A percentile compares a stretch with the other conserved stretches of the same genome.
Conservation (phyloP, 1,140 invertebrate genomes). For the Drosophila guanche region DNA sequence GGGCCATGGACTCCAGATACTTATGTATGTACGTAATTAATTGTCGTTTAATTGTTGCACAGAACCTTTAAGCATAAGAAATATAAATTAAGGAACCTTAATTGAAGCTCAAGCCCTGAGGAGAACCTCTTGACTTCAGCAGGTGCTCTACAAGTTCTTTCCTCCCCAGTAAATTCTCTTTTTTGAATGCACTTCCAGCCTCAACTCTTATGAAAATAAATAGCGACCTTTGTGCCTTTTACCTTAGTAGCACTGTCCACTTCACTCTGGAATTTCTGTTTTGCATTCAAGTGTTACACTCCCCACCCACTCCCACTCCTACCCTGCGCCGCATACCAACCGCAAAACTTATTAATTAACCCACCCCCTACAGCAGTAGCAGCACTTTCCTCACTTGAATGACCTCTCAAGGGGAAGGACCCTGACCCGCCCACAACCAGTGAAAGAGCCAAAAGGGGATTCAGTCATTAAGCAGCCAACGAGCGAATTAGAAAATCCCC, state of each 20-base stretch:
- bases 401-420: constrained; percentile 19
- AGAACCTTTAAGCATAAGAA: too few species aligned
- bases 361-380: constrained; percentile 4
- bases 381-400: constrained; percentile 36
- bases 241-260: background rate
- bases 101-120: too few species aligned
- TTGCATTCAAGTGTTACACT: background rate
- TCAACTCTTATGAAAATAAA: too few species aligned
- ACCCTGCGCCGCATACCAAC: background rate
- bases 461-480: constrained; percentile 55
- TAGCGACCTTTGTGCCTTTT: background rate
- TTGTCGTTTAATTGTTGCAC: too few species aligned
- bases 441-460: constrained; percentile 5
- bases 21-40: too few species aligned
- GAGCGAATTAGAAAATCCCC: constrained; percentile 51
- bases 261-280: constrained; percentile 4
- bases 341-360: constrained; percentile 49
- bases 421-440: constrained; percentile 5
- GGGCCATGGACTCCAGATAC: too few species aligned
- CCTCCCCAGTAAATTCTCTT: too few species aligned
- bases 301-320: too few species aligned
- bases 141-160: too few species aligned
- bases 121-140: background rate
- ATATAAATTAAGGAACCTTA: too few species aligned
- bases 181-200: too few species aligned